Percentiles rank a stretch among this genome's conserved stretches.
phyloP scores from a whole-genome alignment of 2,797 vertebrate genomes.

The Aphelocoma californica region DNA sequence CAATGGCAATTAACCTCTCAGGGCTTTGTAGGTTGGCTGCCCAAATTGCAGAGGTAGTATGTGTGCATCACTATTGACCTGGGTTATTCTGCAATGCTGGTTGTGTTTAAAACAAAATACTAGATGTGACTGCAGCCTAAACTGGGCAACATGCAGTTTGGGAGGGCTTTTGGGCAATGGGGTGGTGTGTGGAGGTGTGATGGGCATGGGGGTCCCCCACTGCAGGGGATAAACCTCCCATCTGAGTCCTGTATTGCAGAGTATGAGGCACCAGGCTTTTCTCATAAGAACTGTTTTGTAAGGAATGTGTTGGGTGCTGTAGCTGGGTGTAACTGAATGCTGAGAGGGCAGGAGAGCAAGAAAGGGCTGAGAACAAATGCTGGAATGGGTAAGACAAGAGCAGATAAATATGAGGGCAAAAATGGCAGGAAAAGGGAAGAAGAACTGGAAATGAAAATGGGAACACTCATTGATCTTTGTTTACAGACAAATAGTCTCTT shows the following conservation, averaged over 20 bases:
- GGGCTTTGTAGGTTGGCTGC: neutral
- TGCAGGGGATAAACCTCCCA: neutral
- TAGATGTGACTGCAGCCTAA: neutral
- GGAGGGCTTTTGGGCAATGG: neutral
- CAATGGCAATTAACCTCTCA: conserved; percentile 10
- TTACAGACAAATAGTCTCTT: neutral
- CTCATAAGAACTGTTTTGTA: neutral
- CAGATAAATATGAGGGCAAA: neutral
- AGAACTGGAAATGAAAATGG: neutral
- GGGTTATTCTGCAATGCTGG: neutral
- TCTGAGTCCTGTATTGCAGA: neutral
- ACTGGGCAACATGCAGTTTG: neutral
- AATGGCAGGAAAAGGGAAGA: neutral
- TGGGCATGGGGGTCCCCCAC: neutral
- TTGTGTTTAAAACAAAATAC: neutral
- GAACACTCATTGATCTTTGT: neutral
- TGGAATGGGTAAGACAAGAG: neutral
- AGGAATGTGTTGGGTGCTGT: neutral
- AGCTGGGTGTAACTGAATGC: neutral
- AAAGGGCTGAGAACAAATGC: neutral
- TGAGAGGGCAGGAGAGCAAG: neutral
- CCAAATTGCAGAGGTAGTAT: neutral
- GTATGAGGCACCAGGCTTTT: neutral
- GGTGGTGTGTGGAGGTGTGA: neutral
- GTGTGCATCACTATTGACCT: neutral